Conservation (phyloP, 1,140 invertebrate genomes). For the Atta cephalotes region DNA sequence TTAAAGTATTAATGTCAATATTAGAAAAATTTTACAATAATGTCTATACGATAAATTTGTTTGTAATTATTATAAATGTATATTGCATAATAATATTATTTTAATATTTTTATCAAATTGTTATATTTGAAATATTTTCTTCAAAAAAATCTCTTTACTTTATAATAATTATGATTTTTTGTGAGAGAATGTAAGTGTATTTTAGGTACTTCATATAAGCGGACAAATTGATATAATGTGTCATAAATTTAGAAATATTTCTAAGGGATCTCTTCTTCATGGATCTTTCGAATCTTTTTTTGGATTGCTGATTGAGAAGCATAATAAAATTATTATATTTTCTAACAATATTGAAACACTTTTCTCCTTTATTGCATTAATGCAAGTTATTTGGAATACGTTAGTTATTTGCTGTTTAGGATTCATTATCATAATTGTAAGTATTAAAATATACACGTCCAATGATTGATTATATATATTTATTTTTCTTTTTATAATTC, state of each 20-base stretch:
- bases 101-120: neutral
- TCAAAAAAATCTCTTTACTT: neutral
- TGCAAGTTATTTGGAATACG: slow-evolving; percentile 48
- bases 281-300: neutral
- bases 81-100: neutral
- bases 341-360: slow-evolving; percentile 14
- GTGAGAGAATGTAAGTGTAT: neutral
- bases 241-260: slow-evolving; percentile 14
- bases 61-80: neutral
- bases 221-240: slow-evolving; percentile 67
- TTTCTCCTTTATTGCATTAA: slow-evolving; percentile 24
- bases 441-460: neutral
- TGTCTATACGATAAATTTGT: neutral
- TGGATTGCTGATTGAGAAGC: slow-evolving; percentile 11
- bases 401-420: slow-evolving; percentile 37
- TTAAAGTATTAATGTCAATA: neutral
- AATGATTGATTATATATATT: neutral
- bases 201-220: slow-evolving; percentile 62
- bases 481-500: neutral
- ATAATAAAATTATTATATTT: slow-evolving; percentile 45
- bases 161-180: neutral
- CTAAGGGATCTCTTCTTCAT: neutral
- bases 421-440: slow-evolving; percentile 47
- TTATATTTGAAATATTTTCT: neutral
- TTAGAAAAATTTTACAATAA: neutral